phyloP scores from a whole-genome alignment of 1,140 invertebrate species.

The Copidosoma floridanum region DNA sequence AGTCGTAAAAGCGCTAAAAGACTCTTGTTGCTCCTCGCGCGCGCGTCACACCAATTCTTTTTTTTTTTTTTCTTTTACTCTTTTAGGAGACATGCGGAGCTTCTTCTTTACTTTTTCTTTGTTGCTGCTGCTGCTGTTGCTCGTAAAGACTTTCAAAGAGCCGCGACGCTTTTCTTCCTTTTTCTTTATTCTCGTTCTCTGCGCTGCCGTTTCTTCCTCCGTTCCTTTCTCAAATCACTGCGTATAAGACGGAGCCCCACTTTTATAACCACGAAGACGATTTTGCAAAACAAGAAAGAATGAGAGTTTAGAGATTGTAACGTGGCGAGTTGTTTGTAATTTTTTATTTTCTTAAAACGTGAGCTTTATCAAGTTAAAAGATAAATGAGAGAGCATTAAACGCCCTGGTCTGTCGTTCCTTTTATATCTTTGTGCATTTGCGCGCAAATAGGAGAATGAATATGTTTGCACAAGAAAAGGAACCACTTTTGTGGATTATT shows the following conservation, averaged over 20 bases:
- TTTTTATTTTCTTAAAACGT: background rate
- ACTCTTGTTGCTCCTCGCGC: conserved; percentile 18
- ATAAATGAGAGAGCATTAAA: conserved; percentile 15
- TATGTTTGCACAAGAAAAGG: too few species aligned
- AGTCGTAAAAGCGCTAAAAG: conserved; percentile 47
- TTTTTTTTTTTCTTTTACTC: background rate
- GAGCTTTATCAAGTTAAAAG: conserved; percentile 12
- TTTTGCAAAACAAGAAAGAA: too few species aligned
- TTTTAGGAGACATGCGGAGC: too few species aligned
- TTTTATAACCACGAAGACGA: too few species aligned
- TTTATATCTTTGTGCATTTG: too few species aligned
- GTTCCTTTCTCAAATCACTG: background rate
- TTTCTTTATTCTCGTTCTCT: too few species aligned
- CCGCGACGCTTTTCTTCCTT: conserved; percentile 14
- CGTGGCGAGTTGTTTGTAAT: too few species aligned
- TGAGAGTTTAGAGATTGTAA: too few species aligned
- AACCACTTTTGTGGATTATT: too few species aligned
- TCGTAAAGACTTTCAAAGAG: conserved; percentile 23
- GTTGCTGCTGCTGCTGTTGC: background rate
- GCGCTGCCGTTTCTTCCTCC: background rate
- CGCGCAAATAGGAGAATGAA: too few species aligned
- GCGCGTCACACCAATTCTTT: background rate
- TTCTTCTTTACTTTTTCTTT: background rate
- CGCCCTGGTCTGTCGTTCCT: background rate
- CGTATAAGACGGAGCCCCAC: too few species aligned